Base-by-base conservation (phyloP, 2,797 vertebrate genomes). In the Scomberomorus guttatus region DNA sequence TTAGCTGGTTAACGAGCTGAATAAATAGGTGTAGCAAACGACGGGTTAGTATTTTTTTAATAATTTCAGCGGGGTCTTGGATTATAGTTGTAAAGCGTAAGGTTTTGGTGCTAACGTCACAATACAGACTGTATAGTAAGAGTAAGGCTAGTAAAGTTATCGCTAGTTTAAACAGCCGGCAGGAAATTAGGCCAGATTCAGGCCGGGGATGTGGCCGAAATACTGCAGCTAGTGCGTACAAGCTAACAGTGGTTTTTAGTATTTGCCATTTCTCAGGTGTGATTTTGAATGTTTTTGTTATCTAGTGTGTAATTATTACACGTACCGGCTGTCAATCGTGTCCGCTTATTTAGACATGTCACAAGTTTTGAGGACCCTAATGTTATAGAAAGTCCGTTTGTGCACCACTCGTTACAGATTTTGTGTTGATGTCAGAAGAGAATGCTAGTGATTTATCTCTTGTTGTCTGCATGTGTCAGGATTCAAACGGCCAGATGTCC, bases 181-280 rank as follows among this genome's bases (percentile, higher is more conserved):
- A 88, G 82, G 83, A 90, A 91, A 91, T 79, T 71, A 81, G 89
- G 90, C 86, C 90, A 78, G 44, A 54, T 57, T 73, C 83, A 90
- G 90, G 90, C 88, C 87, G 66, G 18, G 67, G 81, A 88, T 89
- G 76, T 85, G 77, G 61, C 78, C 63, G 70, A 73, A 80, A 81
- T 63, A 58, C 46, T 57, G 24, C 72, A 65, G 81, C 76, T 82
- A 66, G 22, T 68, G 14, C 37, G 15, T 12, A 13, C 12, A 13
- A 51, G 77, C 81, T 79, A 80, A 32, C 62, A 9, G 6, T 14
- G 27, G 44, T 11, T 18, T 17, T 18, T 17, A 24, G 8, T 37
- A 17, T 6, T 4, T n/a, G 7, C 32, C 20, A 1, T 65, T 12
- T 20, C 25, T 57, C 0, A 12, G 34, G 0, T 39, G 25, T 8